Evolutionary conservation across 2,113 vertebrate species (phyloP), one percentile per base, ranked within the genome.

Genomic region (Bostrychus sinensis): DNA sequence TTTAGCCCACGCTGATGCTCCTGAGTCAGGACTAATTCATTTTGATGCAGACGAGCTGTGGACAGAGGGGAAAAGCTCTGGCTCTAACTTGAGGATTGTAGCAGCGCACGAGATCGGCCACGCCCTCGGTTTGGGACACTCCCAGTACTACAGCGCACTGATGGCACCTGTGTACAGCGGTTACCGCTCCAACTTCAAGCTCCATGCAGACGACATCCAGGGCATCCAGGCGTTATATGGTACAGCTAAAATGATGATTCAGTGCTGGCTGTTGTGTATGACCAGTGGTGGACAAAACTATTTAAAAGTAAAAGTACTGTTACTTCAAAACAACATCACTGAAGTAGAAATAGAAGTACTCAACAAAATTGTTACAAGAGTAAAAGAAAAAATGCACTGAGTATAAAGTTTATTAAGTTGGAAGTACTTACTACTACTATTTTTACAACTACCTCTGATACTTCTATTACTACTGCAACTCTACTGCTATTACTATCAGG

Each of bases 21-120:
- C 94, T 0, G 92, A 94, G 68, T 89, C 91, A 4, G 94, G 95
- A 25, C 89, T 91, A 0, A 90, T 95, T 41, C 94, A 96, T 69
- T 95, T 95, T 2, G 95, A 96, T 37, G 86, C 84, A 6, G 93
- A 93, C 20, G 94, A 96, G 38, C 46, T 83, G 26, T 96, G 95
- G 95, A 95, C 93, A 0, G 93, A 96, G 20, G 90, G 92, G 4
- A 89, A 85, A 38, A 75, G 39, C 26, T 34, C 17, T 0, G 94
- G 94, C 2, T 79, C 90, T 67, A 96, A 95, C 79, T 86, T 96
- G 65, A 90, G 92, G 59, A 93, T 96, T 36, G 93, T 96, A 1
- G 94, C 94, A 1, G 91, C 93, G 10, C 94, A 95, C 2, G 95
- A 96, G 83, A 90, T 95, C 2, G 95, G 95, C 60, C 94, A 95